Evolutionary conservation across 92 coral and sea anemone species (phyloP).

Genomic region (Actinernus sp.): DNA sequence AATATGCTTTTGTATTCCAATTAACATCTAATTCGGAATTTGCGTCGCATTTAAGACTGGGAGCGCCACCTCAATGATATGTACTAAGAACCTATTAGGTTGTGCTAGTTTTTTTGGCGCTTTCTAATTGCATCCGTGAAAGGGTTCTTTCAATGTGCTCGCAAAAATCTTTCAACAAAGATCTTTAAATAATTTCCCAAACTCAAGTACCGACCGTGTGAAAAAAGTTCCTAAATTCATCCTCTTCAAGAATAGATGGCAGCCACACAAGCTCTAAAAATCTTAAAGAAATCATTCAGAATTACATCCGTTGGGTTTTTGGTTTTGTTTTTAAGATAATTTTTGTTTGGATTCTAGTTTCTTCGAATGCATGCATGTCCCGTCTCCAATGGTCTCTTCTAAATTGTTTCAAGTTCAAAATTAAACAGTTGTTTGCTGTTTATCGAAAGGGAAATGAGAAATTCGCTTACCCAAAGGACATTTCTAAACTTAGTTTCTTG

Average conservation of each 20-base stretch:
- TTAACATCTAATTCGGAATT: background rate
- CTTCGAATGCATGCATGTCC: no score
- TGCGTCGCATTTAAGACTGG: background rate
- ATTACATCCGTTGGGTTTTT: slow-evolving; percentile 16
- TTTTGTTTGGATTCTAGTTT: background rate
- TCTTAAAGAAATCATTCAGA: background rate
- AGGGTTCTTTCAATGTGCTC: background rate
- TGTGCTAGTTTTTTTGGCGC: background rate
- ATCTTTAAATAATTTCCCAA: slow-evolving; percentile 6
- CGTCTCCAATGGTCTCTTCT: no score
- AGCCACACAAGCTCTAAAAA: background rate
- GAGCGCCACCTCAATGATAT: background rate
- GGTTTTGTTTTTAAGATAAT: background rate
- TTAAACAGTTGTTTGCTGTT: no score
- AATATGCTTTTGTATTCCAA: background rate
- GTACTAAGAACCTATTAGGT: slow-evolving; percentile 1
- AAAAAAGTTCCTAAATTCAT: no score
- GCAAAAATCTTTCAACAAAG: slow-evolving; percentile 4
- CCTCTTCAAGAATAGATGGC: background rate
- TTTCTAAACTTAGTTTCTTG: no score
- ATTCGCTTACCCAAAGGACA: no score
- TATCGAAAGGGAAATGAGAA: no score
- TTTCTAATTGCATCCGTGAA: slow-evolving; percentile 21
- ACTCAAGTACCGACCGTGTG: slow-evolving; percentile 2
- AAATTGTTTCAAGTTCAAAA: no score